Evolutionary conservation across 2,797 vertebrate species (phyloP), one percentile per base, ranked within the genome.

Genomic region (Hypotaenidia philippensis): DNA sequence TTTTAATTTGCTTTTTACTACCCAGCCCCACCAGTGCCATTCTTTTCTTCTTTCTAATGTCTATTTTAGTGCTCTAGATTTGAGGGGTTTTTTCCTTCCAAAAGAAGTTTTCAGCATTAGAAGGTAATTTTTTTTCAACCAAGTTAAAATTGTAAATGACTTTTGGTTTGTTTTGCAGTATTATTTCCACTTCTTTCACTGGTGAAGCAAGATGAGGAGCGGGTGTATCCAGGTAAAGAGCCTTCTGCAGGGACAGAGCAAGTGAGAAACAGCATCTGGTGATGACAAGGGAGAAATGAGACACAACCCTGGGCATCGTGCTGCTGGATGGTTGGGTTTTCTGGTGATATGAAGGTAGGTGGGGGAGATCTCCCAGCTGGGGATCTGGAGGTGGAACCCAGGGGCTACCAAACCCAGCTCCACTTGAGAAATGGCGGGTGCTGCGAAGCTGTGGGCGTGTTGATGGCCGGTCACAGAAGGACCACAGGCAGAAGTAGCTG

Each of bases 191-290:
- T 53, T 72, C 92, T 98, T 84, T 96, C 97, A 47, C 57, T 88
- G 82, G 93, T 44, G 93, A 98, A 98, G 82, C 87, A 36, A 80
- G 91, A 64, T 15, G 92, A 55, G 66, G 97, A 98, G 90, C 96
- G 85, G 8, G 92, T 98, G 66, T 94, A 17, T 34, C 97, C 96
- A 11, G 12, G 52, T 23, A n/a, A 53, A 36, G 40, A 93, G 19
- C 10, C 27, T 17, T 0, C 23, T 13, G 75, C 75, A 16, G 71
- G 8, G 36, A 44, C 71, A 18, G 78, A 84, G 34, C 38, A 10
- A 15, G 36, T 29, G 32, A 66, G 32, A 7, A 49, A 11, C 27
- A 27, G 45, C 49, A 16, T 20, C 32, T 11, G 26, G 57, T 6
- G 34, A 26, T 31, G 11, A 38, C 15, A 3, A 7, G 5, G 1